phyloP scores from a whole-genome alignment of 2,888 invertebrate species.

The Pecten maximus region DNA sequence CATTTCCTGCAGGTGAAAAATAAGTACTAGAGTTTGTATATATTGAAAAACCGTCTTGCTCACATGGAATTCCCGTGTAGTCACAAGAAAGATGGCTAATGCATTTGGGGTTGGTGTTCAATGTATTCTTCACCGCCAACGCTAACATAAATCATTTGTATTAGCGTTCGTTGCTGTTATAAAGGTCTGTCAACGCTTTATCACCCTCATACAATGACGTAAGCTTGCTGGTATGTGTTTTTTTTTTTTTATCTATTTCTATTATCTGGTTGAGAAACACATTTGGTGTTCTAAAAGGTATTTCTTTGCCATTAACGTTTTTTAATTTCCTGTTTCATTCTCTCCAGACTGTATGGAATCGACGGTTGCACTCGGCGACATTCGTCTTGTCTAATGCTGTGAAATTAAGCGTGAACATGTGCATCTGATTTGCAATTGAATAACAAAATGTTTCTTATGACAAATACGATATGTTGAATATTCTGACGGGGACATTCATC shows the following conservation, averaged over 20 bases:
- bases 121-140: background rate
- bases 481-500: background rate
- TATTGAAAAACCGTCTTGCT: background rate
- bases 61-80: background rate
- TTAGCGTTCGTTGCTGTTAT: background rate
- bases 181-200: background rate
- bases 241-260: background rate
- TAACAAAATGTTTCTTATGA: background rate
- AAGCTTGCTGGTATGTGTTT: background rate
- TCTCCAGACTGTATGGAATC: slow-evolving; percentile 15
- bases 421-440: slow-evolving; percentile 26
- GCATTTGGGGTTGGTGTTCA: background rate
- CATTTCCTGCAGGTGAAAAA: too few relatives aligned
- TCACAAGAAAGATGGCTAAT: background rate
- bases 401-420: background rate
- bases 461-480: background rate
- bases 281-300: background rate
- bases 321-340: slow-evolving; percentile 2
- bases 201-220: background rate
- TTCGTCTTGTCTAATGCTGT: background rate
- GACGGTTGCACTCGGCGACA: background rate
- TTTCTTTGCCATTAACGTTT: background rate
- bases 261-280: slow-evolving; percentile 10
- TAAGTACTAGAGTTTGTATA: background rate
- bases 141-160: background rate